A percentile compares a stretch with the other conserved stretches of the same genome.
phyloP scores from a whole-genome alignment of 2,888 invertebrate genomes.

The Sturmia bella region DNA sequence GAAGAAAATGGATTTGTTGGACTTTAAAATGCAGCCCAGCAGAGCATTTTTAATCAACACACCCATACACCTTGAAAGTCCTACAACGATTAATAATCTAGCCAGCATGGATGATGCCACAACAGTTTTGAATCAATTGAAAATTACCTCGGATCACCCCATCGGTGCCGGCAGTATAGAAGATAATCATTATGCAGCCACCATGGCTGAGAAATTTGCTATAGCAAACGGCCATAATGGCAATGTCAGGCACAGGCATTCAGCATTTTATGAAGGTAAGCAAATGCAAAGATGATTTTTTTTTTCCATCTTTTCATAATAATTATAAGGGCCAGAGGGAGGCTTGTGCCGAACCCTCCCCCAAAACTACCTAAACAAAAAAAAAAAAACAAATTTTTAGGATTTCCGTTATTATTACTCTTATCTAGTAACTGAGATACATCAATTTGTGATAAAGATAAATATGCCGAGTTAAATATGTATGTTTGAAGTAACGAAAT shows the following conservation, averaged over 20 bases:
- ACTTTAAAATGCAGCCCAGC: conserved; percentile 75
- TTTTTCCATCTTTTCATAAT: background rate
- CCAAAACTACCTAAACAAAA: too few relatives aligned
- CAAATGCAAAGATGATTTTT: background rate
- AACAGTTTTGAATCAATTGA: conserved; percentile 71
- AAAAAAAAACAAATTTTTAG: too few relatives aligned
- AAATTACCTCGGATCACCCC: conserved; percentile 71
- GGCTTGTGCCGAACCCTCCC: too few relatives aligned
- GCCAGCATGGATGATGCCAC: conserved; percentile 50
- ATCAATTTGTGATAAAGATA: too few relatives aligned
- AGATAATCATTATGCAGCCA: conserved; percentile 75
- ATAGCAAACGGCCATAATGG: conserved; percentile 1
- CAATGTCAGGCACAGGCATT: conserved; percentile 51
- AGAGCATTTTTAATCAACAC: conserved; percentile 71
- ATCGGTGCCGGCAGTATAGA: conserved; percentile 75
- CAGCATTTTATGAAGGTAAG: conserved; percentile 59
- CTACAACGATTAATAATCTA: conserved; percentile 58
- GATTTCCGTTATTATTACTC: too few relatives aligned
- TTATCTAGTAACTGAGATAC: too few relatives aligned
- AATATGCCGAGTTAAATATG: too few relatives aligned
- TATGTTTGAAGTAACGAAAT: too few relatives aligned
- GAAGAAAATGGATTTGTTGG: conserved; percentile 74
- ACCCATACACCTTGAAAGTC: conserved; percentile 57
- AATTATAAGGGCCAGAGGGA: too few relatives aligned
- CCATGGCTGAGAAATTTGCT: conserved; percentile 61